Evolutionary conservation across 2,888 invertebrate species (phyloP).

Genomic region (Dolichomitus sp.): DNA sequence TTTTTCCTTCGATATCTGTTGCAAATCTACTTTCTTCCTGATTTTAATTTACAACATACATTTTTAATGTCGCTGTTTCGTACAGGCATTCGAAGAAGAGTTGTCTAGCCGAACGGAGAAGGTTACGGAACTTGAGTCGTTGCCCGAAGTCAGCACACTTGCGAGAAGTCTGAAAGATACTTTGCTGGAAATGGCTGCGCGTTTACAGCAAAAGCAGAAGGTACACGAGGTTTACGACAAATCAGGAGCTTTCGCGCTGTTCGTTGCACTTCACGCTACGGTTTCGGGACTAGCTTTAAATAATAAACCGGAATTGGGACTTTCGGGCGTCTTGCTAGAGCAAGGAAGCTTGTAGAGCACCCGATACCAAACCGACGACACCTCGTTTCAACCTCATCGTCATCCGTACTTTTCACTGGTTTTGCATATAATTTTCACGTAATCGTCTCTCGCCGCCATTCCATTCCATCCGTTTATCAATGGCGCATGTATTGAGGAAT

Average conservation of each 20-base stretch:
- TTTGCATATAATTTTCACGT: slow-evolving; percentile 51
- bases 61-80: slow-evolving; percentile 12
- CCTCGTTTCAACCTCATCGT: slow-evolving; percentile 32
- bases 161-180: slow-evolving; percentile 80
- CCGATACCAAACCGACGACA: slow-evolving; percentile 35
- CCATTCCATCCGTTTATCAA: slow-evolving; percentile 62
- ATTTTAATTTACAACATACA: background rate
- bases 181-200: slow-evolving; percentile 77
- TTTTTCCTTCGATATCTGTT: background rate
- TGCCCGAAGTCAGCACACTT: slow-evolving; percentile 80
- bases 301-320: slow-evolving; percentile 57
- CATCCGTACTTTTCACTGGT: slow-evolving; percentile 37
- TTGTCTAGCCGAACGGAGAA: slow-evolving; percentile 77
- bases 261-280: slow-evolving; percentile 77
- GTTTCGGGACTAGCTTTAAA: slow-evolving; percentile 80
- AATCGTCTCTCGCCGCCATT: slow-evolving; percentile 66
- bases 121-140: slow-evolving; percentile 79
- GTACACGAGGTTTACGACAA: slow-evolving; percentile 83
- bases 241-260: slow-evolving; percentile 80
- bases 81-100: slow-evolving; percentile 81
- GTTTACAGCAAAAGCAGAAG: slow-evolving; percentile 83
- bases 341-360: slow-evolving; percentile 68
- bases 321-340: slow-evolving; percentile 69
- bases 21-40: background rate
- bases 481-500: slow-evolving; percentile 64